These are phyloP conservation scores for Ptilonorhynchus violaceus DNA, from an alignment of 2,113 vertebrate genomes.

Conservation along the genomic window DNA sequence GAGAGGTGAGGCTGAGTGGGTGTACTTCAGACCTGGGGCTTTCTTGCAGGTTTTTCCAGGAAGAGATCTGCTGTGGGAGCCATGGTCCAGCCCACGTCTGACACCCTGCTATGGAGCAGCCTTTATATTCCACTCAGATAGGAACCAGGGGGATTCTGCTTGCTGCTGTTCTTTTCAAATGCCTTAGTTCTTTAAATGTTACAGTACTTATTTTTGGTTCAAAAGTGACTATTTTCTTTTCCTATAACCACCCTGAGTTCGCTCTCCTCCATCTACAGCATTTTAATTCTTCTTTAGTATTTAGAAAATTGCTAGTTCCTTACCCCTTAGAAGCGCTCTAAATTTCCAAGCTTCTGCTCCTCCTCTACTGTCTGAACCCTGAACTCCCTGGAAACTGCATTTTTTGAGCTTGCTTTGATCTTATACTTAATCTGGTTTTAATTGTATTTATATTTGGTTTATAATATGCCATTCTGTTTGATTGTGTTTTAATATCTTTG, in stretches of 20 bases:
- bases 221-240: background rate
- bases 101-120: background rate
- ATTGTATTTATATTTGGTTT: slow-evolving; percentile 63
- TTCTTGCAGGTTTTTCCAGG: background rate
- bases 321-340: background rate
- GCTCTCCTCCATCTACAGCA: background rate
- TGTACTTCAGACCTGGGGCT: background rate
- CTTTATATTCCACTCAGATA: background rate
- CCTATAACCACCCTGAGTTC: background rate
- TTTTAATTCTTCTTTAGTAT: background rate
- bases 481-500: slow-evolving; percentile 53
- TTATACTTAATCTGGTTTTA: slow-evolving; percentile 46
- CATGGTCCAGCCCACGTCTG: background rate
- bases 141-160: background rate
- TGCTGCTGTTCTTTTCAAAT: background rate
- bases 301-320: background rate
- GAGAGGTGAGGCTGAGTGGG: background rate
- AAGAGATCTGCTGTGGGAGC: background rate
- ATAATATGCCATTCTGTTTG: slow-evolving; percentile 59
- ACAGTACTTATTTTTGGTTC: background rate
- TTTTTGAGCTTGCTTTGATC: slow-evolving; percentile 40
- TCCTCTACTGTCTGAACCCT: slow-evolving; percentile 17
- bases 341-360: background rate
- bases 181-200: background rate
- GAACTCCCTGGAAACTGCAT: slow-evolving; percentile 26